Evolutionary conservation across 1,140 invertebrate species (phyloP), one percentile per base, ranked within the genome.

Genomic region (Sarcophaga peregrina): DNA sequence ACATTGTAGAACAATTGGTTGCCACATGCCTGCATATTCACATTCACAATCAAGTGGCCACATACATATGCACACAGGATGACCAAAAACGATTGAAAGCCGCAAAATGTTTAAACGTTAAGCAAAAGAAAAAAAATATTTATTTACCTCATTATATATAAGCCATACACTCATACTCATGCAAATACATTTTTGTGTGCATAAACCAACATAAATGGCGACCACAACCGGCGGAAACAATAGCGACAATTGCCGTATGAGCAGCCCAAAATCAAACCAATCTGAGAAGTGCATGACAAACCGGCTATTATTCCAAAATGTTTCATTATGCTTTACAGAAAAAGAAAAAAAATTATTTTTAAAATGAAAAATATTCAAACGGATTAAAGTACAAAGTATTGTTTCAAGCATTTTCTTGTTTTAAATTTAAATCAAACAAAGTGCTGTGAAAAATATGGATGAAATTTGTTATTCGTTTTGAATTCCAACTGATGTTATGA

Each of bases 131-230:
- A 9, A 37, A n/a, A 68, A 68, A 68, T 68, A 68, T 68, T 20
- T 20, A 68, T 68, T 68, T 20, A 68, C 62, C 62, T 68, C 62
- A 68, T 68, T 68, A 68, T 20, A 68, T 25, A 37, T 68, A 17
- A 68, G n/a, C 62, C 62, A 68, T 58, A 37, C 25, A 2, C 25
- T 1, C 25, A 37, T 37, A 37, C 25, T 37, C 25, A 37, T 37
- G 4, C 25, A 37, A 37, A 37, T n/a, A n/a, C n/a, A n/a, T n/a
- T n/a, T n/a, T n/a, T n/a, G n/a, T n/a, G n/a, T n/a, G n/a, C 25
- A 37, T 37, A 37, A 37, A 37, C 25, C 25, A 37, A 37, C 25
- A 37, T 37, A 37, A 37, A 37, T 37, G 25, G 4, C 25, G 25
- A 37, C 25, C 25, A 37, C 25, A 37, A 37, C 25, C 25, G 4